Evolutionary conservation across 2,113 vertebrate genomes (phyloP).

Genomic region (Dromiciops gliroides): DNA sequence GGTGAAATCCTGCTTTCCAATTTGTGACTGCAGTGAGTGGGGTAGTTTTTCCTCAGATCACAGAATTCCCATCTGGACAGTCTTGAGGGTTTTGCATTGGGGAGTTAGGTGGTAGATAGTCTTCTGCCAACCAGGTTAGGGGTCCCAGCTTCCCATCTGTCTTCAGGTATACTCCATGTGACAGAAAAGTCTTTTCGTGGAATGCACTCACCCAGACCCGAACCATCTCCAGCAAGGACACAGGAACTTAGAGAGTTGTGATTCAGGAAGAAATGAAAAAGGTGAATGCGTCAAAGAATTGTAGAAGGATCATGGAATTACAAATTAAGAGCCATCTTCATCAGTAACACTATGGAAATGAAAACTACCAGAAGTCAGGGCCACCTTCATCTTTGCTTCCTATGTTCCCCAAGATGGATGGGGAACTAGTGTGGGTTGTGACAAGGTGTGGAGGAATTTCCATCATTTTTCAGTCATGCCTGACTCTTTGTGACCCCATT

Average conservation of each 20-base stretch:
- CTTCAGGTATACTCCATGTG: not conserved
- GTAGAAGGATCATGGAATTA: not conserved
- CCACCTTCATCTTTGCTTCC: not conserved
- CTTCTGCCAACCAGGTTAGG: not conserved
- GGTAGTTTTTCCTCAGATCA: not conserved
- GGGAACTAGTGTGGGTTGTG: not conserved
- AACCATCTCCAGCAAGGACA: not conserved
- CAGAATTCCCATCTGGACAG: not conserved
- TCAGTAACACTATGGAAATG: not conserved
- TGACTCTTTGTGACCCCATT: not conserved
- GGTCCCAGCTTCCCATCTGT: not conserved
- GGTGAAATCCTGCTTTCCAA: not conserved
- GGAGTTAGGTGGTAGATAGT: not conserved
- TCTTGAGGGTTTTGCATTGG: fast-evolving
- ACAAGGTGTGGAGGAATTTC: not conserved
- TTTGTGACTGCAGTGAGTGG: not conserved
- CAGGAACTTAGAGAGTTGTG: not conserved
- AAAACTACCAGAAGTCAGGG: not conserved
- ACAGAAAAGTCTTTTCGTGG: not conserved
- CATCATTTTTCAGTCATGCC: not conserved
- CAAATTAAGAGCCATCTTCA: not conserved
- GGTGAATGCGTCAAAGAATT: not conserved
- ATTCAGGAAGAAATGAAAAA: not conserved
- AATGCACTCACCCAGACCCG: not conserved
- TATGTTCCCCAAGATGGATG: not conserved